Conservation (phyloP, 2,888 invertebrate species). For the Hirtodrosophila confusa region DNA sequence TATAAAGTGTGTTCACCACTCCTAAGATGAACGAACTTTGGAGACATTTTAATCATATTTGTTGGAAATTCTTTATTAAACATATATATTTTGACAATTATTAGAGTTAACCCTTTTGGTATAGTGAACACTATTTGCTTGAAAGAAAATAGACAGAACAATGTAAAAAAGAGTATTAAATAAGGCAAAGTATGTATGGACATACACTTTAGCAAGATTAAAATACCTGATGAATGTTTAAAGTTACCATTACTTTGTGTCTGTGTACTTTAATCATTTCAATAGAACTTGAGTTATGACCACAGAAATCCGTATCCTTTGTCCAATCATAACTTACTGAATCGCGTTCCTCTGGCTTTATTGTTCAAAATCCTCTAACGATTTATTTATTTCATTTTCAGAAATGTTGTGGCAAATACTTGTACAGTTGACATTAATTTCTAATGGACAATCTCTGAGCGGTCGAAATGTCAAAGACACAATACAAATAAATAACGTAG, state of each 20-base stretch:
- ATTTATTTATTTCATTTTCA: slow-evolving; percentile 40
- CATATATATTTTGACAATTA: too few relatives aligned
- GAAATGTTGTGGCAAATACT: slow-evolving; percentile 38
- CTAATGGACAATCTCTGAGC: slow-evolving; percentile 47
- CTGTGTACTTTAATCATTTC: slow-evolving; percentile 25
- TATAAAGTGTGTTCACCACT: too few relatives aligned
- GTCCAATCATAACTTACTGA: slow-evolving; percentile 33
- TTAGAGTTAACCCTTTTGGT: too few relatives aligned
- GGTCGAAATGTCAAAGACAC: slow-evolving; percentile 29
- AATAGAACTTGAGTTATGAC: slow-evolving; percentile 30
- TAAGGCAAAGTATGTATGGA: not conserved
- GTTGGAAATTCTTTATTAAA: too few relatives aligned
- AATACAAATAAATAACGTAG: slow-evolving; percentile 52
- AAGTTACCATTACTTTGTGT: slow-evolving; percentile 5
- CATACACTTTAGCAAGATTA: slow-evolving; percentile 3
- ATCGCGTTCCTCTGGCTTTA: slow-evolving; percentile 23
- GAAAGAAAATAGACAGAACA: too few relatives aligned
- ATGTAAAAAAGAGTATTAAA: too few relatives aligned
- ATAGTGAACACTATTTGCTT: too few relatives aligned
- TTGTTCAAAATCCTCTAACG: slow-evolving; percentile 42
- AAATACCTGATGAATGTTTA: slow-evolving; percentile 12
- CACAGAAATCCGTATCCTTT: slow-evolving; percentile 16
- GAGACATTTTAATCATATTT: too few relatives aligned
- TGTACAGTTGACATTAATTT: slow-evolving; percentile 41
- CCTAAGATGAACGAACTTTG: too few relatives aligned